Conservation (phyloP, 2,888 invertebrate species). For the Xylocampa areola region DNA sequence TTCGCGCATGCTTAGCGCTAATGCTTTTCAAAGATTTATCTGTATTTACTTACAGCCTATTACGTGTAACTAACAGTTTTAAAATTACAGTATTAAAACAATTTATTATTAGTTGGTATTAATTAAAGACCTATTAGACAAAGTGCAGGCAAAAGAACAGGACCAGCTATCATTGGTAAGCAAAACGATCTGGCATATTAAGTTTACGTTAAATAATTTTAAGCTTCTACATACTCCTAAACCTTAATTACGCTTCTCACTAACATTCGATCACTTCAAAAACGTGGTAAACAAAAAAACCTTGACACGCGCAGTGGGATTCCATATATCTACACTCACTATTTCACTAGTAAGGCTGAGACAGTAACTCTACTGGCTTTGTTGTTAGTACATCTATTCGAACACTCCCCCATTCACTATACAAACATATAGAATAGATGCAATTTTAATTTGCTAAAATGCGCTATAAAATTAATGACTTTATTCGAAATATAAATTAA, state of each 20-base stretch:
- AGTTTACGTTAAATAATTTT: neutral
- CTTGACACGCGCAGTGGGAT: slow-evolving; percentile 61
- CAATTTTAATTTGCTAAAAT: slow-evolving; percentile 36
- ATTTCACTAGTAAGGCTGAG: slow-evolving; percentile 55
- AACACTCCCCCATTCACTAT: slow-evolving; percentile 13
- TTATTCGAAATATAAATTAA: slow-evolving; percentile 49
- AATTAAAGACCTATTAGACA: too few species aligned
- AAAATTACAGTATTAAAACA: too few species aligned
- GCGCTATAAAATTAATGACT: slow-evolving; percentile 34
- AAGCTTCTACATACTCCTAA: slow-evolving; percentile 5
- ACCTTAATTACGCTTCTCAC: slow-evolving; percentile 20
- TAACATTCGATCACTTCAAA: slow-evolving; percentile 33
- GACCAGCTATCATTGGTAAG: too few species aligned
- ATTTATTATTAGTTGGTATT: too few species aligned
- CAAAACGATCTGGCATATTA: too few species aligned
- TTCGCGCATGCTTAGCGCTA: too few species aligned
- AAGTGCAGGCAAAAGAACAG: too few species aligned
- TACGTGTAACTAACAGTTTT: too few species aligned
- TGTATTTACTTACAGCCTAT: too few species aligned
- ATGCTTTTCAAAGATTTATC: too few species aligned
- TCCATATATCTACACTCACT: slow-evolving; percentile 54
- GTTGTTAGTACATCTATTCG: slow-evolving; percentile 59
- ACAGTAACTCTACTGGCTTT: slow-evolving; percentile 54
- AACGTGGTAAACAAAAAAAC: slow-evolving; percentile 54
- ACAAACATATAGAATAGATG: slow-evolving; percentile 45